A percentile compares a stretch with the other conserved stretches of the same genome.
These are phyloP conservation scores for Malacosoma neustria DNA, from an alignment of 2,888 invertebrate species.

Conservation along the genomic window DNA sequence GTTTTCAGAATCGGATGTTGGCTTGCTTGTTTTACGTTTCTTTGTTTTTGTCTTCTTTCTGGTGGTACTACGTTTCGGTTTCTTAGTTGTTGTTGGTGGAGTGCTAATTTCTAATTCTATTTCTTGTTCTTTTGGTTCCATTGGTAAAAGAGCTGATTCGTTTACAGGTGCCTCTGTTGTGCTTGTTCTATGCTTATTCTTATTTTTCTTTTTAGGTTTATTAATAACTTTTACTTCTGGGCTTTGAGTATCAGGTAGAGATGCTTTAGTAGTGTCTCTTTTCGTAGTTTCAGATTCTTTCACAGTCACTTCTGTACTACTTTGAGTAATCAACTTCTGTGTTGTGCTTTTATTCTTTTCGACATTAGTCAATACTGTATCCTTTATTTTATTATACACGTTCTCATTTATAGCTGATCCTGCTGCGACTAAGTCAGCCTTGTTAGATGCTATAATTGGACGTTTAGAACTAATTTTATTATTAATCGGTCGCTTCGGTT, in stretches of 20 bases:
- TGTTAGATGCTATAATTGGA: slow-evolving; percentile 58
- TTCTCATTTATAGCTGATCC: slow-evolving; percentile 67
- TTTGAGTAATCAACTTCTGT: slow-evolving; percentile 27
- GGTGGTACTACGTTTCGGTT: slow-evolving; percentile 52
- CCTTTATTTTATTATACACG: slow-evolving; percentile 76
- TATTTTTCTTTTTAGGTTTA: slow-evolving; percentile 59
- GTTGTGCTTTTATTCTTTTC: slow-evolving; percentile 62
- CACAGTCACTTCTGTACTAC: slow-evolving; percentile 27
- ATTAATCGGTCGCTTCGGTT: slow-evolving; percentile 48
- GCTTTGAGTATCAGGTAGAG: slow-evolving; percentile 31
- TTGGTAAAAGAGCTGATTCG: slow-evolving; percentile 55
- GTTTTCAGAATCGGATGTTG: slow-evolving; percentile 42
- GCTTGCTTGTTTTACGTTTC: slow-evolving; percentile 71
- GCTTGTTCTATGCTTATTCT: slow-evolving; percentile 46
- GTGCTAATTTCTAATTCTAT: slow-evolving; percentile 66
- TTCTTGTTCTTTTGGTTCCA: slow-evolving; percentile 66
- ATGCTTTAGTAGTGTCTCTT: slow-evolving; percentile 33
- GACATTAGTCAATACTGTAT: slow-evolving; percentile 72
- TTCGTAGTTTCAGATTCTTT: slow-evolving; percentile 32
- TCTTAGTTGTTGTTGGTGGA: slow-evolving; percentile 62
- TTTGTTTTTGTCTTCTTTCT: slow-evolving; percentile 76
- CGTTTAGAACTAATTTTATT: slow-evolving; percentile 44
- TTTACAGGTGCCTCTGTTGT: slow-evolving; percentile 36
- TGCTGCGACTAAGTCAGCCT: slow-evolving; percentile 60
- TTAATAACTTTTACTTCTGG: slow-evolving; percentile 35